Evolutionary conservation across 2,888 invertebrate species (phyloP), one percentile per base, ranked within the genome.

Genomic region (Apodemia duryi): DNA sequence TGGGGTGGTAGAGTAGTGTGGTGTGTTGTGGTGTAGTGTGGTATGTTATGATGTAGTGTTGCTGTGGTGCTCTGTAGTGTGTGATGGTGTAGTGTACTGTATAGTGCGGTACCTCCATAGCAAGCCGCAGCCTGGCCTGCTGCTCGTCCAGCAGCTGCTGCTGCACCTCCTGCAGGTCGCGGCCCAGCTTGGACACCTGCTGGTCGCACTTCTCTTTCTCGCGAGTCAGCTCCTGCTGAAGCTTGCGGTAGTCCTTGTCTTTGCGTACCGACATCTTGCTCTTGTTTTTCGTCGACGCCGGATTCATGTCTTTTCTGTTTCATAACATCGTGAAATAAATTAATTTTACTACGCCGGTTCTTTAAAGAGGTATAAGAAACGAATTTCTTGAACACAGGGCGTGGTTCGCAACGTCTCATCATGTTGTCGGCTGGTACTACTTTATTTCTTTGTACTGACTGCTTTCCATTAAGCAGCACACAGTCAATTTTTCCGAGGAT

Each of bases 171-270:
- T 97, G 97, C 74, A 97, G 86, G 80, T 97, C 97, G 70, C 96
- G 95, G 84, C 96, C 96, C 88, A 95, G 95, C 85, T 97, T 97
- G 72, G 95, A 93, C 68, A 96, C 94, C 92, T 96, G 94, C 85
- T 98, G 97, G 81, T 95, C 97, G 83, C 96, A 98, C 87, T 99
- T 98, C 81, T 98, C 98, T 77, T 97, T 96, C 89, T 99, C 99
- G 79, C 96, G 95, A 28, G 97, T 97, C 66, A 99, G 91, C 82
- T 99, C 98, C 81, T 98, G 98, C 82, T 99, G 98, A 75, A 98
- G 89, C 81, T 98, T 97, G 75, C 98, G 95, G 87, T 97, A 96
- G 86, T 99, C 98, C 85, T 98, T 98, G 83, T 99, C 99, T 80
- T 98, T 98, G 80, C 97, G 96, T 51, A 95, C 95, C 1, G 94